phyloP scores from a whole-genome alignment of 2,797 vertebrate species.

The Pseudochromis fuscus region DNA sequence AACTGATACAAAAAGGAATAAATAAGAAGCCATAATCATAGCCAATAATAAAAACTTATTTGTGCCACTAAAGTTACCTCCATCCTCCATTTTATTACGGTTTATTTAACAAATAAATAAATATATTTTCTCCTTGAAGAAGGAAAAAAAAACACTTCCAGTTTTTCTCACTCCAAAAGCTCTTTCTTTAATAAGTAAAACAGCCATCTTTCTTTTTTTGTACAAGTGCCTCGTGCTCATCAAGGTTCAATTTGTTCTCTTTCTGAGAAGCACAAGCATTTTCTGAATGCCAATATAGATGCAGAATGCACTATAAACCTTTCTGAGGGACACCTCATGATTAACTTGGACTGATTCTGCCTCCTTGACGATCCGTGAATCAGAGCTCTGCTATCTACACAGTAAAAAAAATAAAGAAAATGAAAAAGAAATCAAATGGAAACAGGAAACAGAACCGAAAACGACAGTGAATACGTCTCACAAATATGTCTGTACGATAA shows the following conservation, averaged over 20 bases:
- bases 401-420: slow-evolving; percentile 73
- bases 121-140: slow-evolving; percentile 84
- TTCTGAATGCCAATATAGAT: slow-evolving; percentile 65
- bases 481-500: slow-evolving; percentile 79
- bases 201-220: slow-evolving; percentile 80
- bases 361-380: slow-evolving; percentile 72
- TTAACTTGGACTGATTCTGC: slow-evolving; percentile 55
- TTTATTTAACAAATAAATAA: slow-evolving; percentile 87
- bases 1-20: slow-evolving; percentile 93
- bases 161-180: slow-evolving; percentile 87
- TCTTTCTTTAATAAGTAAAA: slow-evolving; percentile 85
- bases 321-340: slow-evolving; percentile 54
- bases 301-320: slow-evolving; percentile 60
- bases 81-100: slow-evolving; percentile 68
- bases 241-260: slow-evolving; percentile 69
- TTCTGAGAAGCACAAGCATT: slow-evolving; percentile 73
- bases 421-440: slow-evolving; percentile 36
- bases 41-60: slow-evolving; percentile 84
- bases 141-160: slow-evolving; percentile 82
- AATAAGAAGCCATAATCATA: slow-evolving; percentile 86
- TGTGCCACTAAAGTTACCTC: slow-evolving; percentile 86
- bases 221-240: slow-evolving; percentile 84
- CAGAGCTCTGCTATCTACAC: slow-evolving; percentile 77
- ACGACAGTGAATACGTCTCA: slow-evolving; percentile 83
- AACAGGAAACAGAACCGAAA: slow-evolving; percentile 79